Evolutionary conservation across 2,888 invertebrate species (phyloP).

Genomic region (Agonum fuliginosum): DNA sequence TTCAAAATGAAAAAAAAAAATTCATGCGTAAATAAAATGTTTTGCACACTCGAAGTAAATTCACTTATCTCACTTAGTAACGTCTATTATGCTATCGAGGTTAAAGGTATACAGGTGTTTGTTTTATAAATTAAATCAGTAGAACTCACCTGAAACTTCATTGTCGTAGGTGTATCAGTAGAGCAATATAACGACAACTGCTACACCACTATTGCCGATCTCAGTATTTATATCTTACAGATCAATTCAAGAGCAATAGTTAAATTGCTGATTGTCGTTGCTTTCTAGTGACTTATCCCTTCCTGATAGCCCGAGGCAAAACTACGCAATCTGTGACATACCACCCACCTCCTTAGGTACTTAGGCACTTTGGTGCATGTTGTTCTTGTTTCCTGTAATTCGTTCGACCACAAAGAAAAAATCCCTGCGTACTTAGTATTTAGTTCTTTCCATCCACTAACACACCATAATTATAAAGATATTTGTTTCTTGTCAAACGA

Average conservation of each 20-base stretch:
- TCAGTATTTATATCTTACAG: conserved; percentile 52
- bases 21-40: too few relatives aligned
- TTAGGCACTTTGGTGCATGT: not conserved
- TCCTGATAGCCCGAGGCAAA: conserved; percentile 36
- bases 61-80: too few relatives aligned
- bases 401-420: conserved; percentile 25
- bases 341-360: conserved; percentile 14
- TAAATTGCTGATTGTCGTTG: conserved; percentile 37
- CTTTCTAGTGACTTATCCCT: conserved; percentile 58
- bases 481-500: too few relatives aligned
- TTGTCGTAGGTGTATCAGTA: conserved; percentile 49
- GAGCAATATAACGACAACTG: conserved; percentile 53
- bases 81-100: too few relatives aligned
- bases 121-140: not conserved
- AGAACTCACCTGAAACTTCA: conserved; percentile 61
- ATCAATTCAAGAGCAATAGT: conserved; percentile 43
- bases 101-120: too few relatives aligned
- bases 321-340: conserved; percentile 54
- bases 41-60: too few relatives aligned
- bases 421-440: too few relatives aligned
- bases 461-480: too few relatives aligned
- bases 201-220: conserved; percentile 11
- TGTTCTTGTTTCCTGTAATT: conserved; percentile 14
- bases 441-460: too few relatives aligned
- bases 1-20: too few relatives aligned